These are phyloP conservation scores for Etheostoma spectabile DNA, from an alignment of 2,113 vertebrate species.

Conservation along the genomic window DNA sequence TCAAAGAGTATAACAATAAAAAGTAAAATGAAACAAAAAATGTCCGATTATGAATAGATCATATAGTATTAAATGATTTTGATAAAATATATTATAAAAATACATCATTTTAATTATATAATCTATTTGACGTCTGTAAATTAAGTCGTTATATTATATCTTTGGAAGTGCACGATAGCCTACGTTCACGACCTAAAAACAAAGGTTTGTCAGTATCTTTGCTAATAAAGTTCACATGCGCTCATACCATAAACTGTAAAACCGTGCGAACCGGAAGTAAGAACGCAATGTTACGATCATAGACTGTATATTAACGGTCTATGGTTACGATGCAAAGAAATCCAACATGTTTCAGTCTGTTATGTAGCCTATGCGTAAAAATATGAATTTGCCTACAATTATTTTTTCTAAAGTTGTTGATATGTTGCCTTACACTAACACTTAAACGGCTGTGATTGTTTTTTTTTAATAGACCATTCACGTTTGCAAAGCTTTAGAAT, in stretches of 20 bases:
- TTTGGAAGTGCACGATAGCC: background rate
- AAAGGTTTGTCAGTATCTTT: too few species aligned
- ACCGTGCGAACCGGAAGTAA: background rate
- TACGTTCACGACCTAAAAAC: background rate
- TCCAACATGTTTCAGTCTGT: background rate
- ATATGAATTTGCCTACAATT: too few species aligned
- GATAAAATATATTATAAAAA: background rate
- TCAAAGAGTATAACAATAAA: conserved; percentile 42
- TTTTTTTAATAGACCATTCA: background rate
- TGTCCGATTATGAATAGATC: background rate
- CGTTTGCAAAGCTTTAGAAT: background rate
- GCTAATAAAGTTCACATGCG: background rate
- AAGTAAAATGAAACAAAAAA: background rate
- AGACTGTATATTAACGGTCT: too few species aligned
- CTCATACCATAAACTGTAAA: background rate
- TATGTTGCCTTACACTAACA: background rate
- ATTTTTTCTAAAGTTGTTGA: too few species aligned
- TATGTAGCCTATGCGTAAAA: background rate
- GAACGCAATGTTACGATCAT: too few species aligned
- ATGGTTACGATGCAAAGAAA: background rate
- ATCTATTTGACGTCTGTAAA: background rate
- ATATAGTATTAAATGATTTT: background rate
- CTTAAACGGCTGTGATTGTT: background rate
- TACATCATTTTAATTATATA: background rate
- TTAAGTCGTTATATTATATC: background rate